Evolutionary conservation across 2,797 vertebrate genomes (phyloP).

Genomic region (Megalops cyprinoides): DNA sequence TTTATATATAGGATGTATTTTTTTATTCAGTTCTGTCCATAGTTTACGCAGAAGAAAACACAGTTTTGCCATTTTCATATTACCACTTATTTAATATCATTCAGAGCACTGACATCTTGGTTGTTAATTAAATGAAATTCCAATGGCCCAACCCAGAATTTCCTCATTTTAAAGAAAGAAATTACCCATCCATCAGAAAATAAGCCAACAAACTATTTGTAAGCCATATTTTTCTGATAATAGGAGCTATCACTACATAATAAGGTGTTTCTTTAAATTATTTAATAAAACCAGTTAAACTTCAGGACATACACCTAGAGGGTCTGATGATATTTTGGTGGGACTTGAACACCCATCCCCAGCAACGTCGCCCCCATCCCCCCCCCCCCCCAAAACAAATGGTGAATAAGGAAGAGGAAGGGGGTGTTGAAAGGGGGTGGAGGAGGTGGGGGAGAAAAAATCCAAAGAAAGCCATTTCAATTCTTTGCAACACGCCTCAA

Average conservation of each 20-base stretch:
- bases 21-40: no score
- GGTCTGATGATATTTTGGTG: neutral
- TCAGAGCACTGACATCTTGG: conserved; percentile 50
- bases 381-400: neutral
- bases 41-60: conserved; percentile 50
- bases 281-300: conserved; percentile 40
- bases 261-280: conserved; percentile 35
- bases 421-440: conserved; percentile 45
- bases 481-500: conserved; percentile 48
- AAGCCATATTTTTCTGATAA: no score
- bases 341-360: neutral
- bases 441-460: conserved; percentile 31
- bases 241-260: no score
- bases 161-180: conserved; percentile 37
- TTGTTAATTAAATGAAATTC: conserved; percentile 45
- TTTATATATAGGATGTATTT: no score
- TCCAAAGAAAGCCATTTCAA: conserved; percentile 48
- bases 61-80: conserved; percentile 59
- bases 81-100: conserved; percentile 61
- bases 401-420: conserved; percentile 47
- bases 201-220: conserved; percentile 62
- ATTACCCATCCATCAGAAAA: conserved; percentile 63
- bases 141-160: conserved; percentile 50
- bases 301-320: conserved; percentile 43
- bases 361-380: neutral